phyloP scores from a whole-genome alignment of 2,113 vertebrate genomes.

The Corvus cornix region DNA sequence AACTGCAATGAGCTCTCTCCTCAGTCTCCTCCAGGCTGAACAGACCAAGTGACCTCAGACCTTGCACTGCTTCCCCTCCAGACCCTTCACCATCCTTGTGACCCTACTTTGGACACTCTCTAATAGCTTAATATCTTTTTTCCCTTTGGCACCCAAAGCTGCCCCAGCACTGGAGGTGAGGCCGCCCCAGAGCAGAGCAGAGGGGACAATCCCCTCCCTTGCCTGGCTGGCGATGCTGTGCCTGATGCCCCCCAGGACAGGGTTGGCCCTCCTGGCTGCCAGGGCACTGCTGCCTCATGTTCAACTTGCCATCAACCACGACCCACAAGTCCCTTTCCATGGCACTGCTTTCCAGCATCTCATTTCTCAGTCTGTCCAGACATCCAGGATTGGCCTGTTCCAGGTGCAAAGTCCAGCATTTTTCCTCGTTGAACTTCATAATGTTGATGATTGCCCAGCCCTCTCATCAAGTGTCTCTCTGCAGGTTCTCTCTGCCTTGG shows the following conservation, averaged over 20 bases:
- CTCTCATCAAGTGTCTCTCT: background rate
- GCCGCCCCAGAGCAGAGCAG: rapidly evolving
- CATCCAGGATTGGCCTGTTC: background rate
- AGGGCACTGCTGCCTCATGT: background rate
- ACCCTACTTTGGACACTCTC: background rate
- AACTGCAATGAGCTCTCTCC: background rate
- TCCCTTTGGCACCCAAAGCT: rapidly evolving
- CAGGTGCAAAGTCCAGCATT: background rate
- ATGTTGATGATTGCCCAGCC: background rate
- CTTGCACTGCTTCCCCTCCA: background rate
- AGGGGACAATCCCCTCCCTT: background rate
- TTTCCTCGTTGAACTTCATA: background rate
- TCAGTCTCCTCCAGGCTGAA: background rate
- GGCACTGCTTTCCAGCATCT: background rate
- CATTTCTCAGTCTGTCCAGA: background rate
- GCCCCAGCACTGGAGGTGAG: rapidly evolving
- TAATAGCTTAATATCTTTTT: background rate
- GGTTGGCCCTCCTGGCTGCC: background rate
- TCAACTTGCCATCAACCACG: rapidly evolving
- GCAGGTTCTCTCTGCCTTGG: background rate
- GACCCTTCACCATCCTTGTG: background rate
- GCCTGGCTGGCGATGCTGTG: rapidly evolving
- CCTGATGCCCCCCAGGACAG: background rate
- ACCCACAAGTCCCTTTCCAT: background rate
- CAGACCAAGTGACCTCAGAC: background rate